Evolutionary conservation across 2,113 vertebrate genomes (phyloP).

Genomic region (Leucopsar rothschildi): DNA sequence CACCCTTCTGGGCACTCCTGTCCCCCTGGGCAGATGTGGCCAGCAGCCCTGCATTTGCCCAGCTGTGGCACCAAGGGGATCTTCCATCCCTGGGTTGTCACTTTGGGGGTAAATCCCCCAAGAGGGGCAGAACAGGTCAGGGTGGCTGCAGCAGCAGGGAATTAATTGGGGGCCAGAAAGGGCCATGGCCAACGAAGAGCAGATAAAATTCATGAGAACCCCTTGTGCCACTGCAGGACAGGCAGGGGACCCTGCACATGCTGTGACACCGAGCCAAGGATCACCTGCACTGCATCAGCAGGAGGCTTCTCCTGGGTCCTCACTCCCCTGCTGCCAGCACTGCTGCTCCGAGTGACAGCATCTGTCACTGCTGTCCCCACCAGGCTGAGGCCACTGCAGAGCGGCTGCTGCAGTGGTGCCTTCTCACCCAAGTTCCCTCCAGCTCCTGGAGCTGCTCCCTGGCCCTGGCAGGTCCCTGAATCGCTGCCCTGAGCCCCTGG

Average conservation of each 20-base stretch:
- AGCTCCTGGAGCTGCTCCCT: not conserved
- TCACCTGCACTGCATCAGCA: conserved; percentile 10
- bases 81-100: not conserved
- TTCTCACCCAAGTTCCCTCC: not conserved
- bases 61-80: not conserved
- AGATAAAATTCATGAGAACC: fast-evolving
- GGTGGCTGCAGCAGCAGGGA: not conserved
- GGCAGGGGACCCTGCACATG: fast-evolving
- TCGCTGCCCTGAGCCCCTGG: not conserved
- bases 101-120: not conserved
- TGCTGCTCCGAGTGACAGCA: not conserved
- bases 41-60: not conserved
- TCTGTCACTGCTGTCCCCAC: not conserved
- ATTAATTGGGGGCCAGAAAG: not conserved
- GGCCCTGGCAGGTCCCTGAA: not conserved
- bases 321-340: not conserved
- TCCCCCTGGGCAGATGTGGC: fast-evolving
- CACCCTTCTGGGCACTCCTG: not conserved
- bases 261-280: not conserved
- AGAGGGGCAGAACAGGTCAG: not conserved
- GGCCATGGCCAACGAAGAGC: fast-evolving
- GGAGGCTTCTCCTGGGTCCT: not conserved
- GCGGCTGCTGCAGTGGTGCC: not conserved
- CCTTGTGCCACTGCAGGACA: not conserved
- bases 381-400: not conserved